Evolutionary conservation across 2,113 vertebrate species (phyloP), one percentile per base, ranked within the genome.

Genomic region (Lasiurus cinereus): DNA sequence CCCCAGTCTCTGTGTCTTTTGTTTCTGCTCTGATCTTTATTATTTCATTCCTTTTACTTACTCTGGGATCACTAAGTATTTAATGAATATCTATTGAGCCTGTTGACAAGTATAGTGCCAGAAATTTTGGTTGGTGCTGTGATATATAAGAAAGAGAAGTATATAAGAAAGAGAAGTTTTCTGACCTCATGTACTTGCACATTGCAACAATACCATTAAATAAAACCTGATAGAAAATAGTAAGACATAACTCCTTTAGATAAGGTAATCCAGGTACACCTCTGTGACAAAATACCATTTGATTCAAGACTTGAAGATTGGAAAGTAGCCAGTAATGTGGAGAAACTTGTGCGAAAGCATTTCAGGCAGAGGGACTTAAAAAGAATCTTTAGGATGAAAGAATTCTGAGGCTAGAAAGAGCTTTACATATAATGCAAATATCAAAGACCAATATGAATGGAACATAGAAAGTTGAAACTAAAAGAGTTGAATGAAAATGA

Each of bases 281-380:
- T 87, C 39, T 86, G 50, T 70, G 70, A 78, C 18, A 31, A 83
- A 11, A 2, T 54, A 79, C 27, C 3, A 59, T 77, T 93, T 93
- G 18, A 87, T 83, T 78, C 16, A 83, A 73, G 33, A 83, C 18
- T 27, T 59, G 56, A 90, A 73, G 66, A 12, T 73, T 52, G 46
- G 74, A 96, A 72, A 93, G 76, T 5, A 76, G 22, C 3, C 33
- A 83, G 15, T 70, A 29, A 48, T 84, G 33, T 70, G 70, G 86
- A 95, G 77, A 90, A 87, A 10, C 13, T 52, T 56, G 33, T 70
- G 18, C 22, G 84, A 90, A 56, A 80, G 10, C n/a, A 83, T 76
- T 91, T 91, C 21, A 67, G 83, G 36, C 48, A 91, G 56, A 66
- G 5, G n/a, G 39, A 92, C 83, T 8, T 70, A 83, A 27, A 96